Conservation (phyloP, 2,797 vertebrate genomes). For the Sebastes diaconus region DNA sequence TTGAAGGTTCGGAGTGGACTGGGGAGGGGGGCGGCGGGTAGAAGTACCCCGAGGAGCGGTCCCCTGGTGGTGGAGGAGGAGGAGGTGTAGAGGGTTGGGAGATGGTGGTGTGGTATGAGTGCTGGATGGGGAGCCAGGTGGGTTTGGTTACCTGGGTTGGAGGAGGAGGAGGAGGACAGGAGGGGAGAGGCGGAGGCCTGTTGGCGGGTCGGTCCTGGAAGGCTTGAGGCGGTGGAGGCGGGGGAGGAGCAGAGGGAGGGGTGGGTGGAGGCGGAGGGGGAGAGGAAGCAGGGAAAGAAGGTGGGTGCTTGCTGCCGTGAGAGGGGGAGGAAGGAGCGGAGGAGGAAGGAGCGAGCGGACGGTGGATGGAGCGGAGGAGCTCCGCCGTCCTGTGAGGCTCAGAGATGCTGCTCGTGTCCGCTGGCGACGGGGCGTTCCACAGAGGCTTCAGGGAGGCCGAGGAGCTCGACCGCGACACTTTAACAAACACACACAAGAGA, state of each 20-base stretch:
- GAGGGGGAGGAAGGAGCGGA: constrained; percentile 73
- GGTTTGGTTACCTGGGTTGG: constrained; percentile 79
- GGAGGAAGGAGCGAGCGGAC: constrained; percentile 71
- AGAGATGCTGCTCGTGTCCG: constrained; percentile 41
- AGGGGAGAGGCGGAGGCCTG: constrained; percentile 69
- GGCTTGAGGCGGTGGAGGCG: constrained; percentile 66
- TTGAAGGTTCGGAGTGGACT: constrained; percentile 45
- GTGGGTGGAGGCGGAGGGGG: constrained; percentile 71
- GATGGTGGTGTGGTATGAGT: constrained; percentile 55
- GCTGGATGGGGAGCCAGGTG: constrained; percentile 82
- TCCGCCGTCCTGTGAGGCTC: constrained; percentile 64
- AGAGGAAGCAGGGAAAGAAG: constrained; percentile 31
- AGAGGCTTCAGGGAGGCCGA: constrained; percentile 79
- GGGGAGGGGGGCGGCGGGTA: constrained; percentile 36
- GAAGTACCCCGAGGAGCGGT: constrained; percentile 70
- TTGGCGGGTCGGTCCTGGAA: constrained; percentile 73
- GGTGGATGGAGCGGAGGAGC: constrained; percentile 56
- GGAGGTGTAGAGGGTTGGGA: constrained; percentile 60
- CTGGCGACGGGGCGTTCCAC: constrained; percentile 75
- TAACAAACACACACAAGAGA: constrained; percentile 3
- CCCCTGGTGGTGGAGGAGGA: constrained; percentile 55
- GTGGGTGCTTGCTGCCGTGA: constrained; percentile 36
- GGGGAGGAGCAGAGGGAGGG: constrained; percentile 72
- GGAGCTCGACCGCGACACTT: constrained; percentile 80
- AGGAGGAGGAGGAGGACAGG: constrained; percentile 76